Evolutionary conservation across 2,888 invertebrate species (phyloP).

Genomic region (Celastrina argiolus): DNA sequence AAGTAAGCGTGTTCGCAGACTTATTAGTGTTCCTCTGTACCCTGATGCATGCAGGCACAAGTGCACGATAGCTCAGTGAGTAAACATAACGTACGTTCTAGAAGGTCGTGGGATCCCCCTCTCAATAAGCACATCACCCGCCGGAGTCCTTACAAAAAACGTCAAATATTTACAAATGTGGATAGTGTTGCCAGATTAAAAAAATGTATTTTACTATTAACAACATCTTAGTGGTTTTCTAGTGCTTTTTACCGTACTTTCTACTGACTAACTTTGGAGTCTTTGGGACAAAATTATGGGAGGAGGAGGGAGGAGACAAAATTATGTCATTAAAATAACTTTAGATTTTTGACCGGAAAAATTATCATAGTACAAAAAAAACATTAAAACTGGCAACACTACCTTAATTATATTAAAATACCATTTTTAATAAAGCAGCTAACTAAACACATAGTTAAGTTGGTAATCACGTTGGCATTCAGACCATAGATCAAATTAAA

Average conservation of each 20-base stretch:
- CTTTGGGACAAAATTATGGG: no score
- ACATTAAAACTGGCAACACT: background rate
- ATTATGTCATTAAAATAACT: no score
- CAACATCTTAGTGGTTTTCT: background rate
- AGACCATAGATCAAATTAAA: background rate
- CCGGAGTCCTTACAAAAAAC: constrained; percentile 65
- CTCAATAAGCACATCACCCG: constrained; percentile 72
- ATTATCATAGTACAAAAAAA: background rate
- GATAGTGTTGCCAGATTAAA: constrained; percentile 18
- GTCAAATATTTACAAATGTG: constrained; percentile 42
- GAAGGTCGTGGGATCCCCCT: constrained; percentile 54
- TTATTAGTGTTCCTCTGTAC: no score
- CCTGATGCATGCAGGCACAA: background rate
- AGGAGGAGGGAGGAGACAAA: no score
- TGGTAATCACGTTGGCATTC: background rate
- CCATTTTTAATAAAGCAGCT: constrained; percentile 5
- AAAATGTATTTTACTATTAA: background rate
- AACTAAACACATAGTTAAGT: constrained; percentile 5
- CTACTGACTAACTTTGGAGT: no score
- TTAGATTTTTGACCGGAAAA: no score
- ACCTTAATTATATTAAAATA: constrained; percentile 21
- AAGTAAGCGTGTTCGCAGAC: no score
- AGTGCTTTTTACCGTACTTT: background rate
- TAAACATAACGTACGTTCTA: constrained; percentile 55
- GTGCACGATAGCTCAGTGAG: constrained; percentile 10